Base-by-base conservation (phyloP, 2,113 vertebrate genomes). In the Chrysemys picta region DNA sequence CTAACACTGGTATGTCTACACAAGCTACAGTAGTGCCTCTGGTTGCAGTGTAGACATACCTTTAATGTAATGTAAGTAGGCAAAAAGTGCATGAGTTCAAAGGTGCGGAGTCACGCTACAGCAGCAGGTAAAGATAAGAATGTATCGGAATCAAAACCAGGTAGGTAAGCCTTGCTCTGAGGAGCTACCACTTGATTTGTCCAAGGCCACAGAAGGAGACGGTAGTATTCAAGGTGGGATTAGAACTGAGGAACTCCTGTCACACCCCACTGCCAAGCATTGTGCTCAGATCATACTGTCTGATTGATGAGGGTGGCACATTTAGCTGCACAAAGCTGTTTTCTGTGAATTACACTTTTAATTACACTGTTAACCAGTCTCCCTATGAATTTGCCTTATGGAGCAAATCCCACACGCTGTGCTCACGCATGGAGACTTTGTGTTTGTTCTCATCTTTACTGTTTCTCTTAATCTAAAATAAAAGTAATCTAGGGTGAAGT, bases 381-480 rank as follows among this genome's bases (percentile, higher is more conserved):
- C 4, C 1, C 49, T 62, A 62, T 62, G 57, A 62, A 31, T 62
- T 62, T 62, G 57, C 12, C 29, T 72, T n/a, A 72, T 72, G 65
- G 65, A 89, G 52, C 22, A 86, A 91, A 78, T 57, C 56, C 35
- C 9, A 13, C 49, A 6, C 21, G n/a, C 11, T 54, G 4, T 65
- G 27, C 22, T 0, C 1, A 31, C 31, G 72, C 2, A 65, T 2
- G 72, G n/a, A 85, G 10, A 21, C 38, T 78, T 89, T 35, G 10
- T 31, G 6, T 83, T 90, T 72, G 29, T 89, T 80, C 3, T 80
- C 53, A 80, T 85, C 31, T 89, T 85, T 93, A 11, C 27, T 38
- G 3, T 49, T 85, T 49, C 21, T 86, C 92, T 94, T 72, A 88
- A 93, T 2, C 5, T 65, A 12, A 90, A 95, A 10, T 38, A 75